Base-by-base conservation (phyloP, 2,888 invertebrate genomes). In the Philereme transversata region DNA sequence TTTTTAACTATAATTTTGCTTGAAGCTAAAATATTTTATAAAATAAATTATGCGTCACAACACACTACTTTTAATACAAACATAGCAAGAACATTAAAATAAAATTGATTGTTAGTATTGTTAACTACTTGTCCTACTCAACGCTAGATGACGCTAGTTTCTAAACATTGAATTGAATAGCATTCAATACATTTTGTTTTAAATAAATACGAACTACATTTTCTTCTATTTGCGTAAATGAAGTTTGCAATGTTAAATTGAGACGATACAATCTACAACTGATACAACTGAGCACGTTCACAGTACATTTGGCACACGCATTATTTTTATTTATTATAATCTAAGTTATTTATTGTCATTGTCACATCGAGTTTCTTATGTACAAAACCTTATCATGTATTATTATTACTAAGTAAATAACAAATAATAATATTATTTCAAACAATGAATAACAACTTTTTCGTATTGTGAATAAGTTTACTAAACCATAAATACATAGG, bases 261-360 rank as follows among this genome's bases (percentile, higher is more conserved):
- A 38, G 40, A 50, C 11, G n/a, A 9, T 9, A 51, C 4, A 11
- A 33, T 22, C 34, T 47, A 34, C 22, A 59, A 57, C 33, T 45
- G 3, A 54, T 6, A 10, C n/a, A n/a, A n/a, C n/a, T n/a, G n/a
- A n/a, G 51, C 36, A 62, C 47, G n/a, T 56, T 53, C 34, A 66
- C 59, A 61, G 58, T 59, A 40, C 7, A 57, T 34, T 52, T 43
- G 33, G 35, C 54, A 66, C 54, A 68, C 52, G 60, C 51, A 60
- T 59, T 11, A 54, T 43, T 41, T 43, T 48, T 51, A 44, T 35
- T 54, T 46, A 58, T 48, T 55, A 46, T 44, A 40, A 44, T 54
- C 50, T 58, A 57, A 70, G 82, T 52, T 57, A 57, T 74, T 73
- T 90, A 90, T 90, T 90, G 90, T 90, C 90, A 83, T 88, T 69